A percentile compares a stretch with the other conserved stretches of the same genome.
These are phyloP conservation scores for Fulica atra DNA, from an alignment of 2,113 vertebrate species.

Conservation along the genomic window DNA sequence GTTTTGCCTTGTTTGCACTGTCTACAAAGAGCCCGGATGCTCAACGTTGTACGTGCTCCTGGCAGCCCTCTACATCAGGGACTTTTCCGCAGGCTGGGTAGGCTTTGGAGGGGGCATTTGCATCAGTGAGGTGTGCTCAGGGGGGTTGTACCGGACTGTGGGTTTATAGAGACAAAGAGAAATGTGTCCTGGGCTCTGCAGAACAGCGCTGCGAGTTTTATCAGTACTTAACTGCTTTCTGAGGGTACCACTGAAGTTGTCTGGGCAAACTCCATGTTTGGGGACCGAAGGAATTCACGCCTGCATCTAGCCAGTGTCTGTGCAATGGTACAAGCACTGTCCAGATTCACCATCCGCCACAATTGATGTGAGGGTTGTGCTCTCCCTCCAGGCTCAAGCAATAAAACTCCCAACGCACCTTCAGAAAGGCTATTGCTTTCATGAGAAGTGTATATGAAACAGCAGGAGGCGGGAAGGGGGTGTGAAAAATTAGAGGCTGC, in stretches of 20 bases:
- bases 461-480: neutral
- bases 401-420: neutral
- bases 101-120: neutral
- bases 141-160: neutral
- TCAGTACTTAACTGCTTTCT: neutral
- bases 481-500: neutral
- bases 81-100: neutral
- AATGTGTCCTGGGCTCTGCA: neutral
- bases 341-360: neutral
- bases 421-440: neutral
- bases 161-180: neutral
- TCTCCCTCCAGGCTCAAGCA: neutral
- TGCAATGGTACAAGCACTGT: neutral
- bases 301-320: neutral
- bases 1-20: neutral
- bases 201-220: neutral
- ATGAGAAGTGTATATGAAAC: neutral
- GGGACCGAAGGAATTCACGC: neutral
- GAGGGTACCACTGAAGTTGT: neutral
- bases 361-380: neutral
- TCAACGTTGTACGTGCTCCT: accelerated
- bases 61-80: neutral
- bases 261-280: neutral
- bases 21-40: neutral
- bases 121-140: neutral